Base-by-base conservation (phyloP, 37 sponge, comb jelly and placozoan genomes). In the Agelas oroides region DNA sequence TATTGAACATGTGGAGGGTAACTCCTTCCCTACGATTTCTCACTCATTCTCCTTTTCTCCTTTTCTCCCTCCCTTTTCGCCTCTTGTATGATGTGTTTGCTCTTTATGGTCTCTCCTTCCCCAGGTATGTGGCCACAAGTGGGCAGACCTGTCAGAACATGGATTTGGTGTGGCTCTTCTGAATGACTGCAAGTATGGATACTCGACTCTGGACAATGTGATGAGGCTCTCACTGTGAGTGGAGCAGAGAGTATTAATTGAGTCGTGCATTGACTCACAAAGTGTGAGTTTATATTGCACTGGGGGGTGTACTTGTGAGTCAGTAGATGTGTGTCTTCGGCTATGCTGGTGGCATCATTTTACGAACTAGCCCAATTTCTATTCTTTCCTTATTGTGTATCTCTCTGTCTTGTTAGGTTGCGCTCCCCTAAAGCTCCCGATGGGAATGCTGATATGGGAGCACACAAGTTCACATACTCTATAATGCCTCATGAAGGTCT, bases 81-180 rank as follows among this genome's bases (percentile, higher is more conserved):
- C 6, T 12, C 6, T 46, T 46, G 46, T 46, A 46, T 46, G 46
- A 46, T 46, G 8, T 46, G 46, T 12, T 8, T 8, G 8, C 46
- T 46, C 34, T 27, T 8, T 46, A n/a, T n/a, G n/a, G n/a, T n/a
- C n/a, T 46, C 46, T 46, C 8, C 46, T 8, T 23, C n/a, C 74
- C 38, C 33, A 92, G 93, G 89, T 93, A 37, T 89, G 90, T 53
- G 94, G 83, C 20, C 90, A 89, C 68, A 93, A 93, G 72, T 93
- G 94, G 94, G 89, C 83, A 17, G 83, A 93, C 37, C 53, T 89
- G 52, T 89, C 90, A 20, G 94, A 93, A 20, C 79, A 81, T 70
- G 86, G 86, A n/a, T 89, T 89, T 86, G 94, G 94, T 28, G 87
- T 93, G 23, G 86, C 87, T 31, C 24, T 93, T 61, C 28, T 93